These are phyloP conservation scores for Frieseomelitta varia DNA, from an alignment of 1,140 invertebrate species.

Conservation along the genomic window DNA sequence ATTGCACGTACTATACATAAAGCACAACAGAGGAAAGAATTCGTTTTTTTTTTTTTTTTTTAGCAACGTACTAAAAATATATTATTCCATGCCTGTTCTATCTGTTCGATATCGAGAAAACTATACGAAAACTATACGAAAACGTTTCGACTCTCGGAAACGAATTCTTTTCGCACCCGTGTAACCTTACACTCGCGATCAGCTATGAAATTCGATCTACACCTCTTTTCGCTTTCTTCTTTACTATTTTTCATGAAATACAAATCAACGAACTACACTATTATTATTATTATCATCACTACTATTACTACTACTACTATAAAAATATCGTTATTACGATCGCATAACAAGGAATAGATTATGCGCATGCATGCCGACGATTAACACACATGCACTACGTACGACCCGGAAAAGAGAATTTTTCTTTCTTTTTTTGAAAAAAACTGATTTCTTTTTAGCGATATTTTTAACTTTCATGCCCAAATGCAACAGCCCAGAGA, in stretches of 20 bases:
- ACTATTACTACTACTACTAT: neutral
- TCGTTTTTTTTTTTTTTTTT: neutral
- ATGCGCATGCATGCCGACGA: neutral
- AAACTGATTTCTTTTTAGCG: neutral
- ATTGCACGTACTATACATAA: neutral
- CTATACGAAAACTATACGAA: too few relatives aligned
- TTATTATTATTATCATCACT: neutral
- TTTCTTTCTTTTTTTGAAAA: too few relatives aligned
- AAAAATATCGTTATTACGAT: neutral
- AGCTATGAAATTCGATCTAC: neutral
- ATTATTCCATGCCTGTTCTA: neutral
- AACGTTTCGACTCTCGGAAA: neutral
- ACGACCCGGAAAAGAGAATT: neutral
- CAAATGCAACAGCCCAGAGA: neutral
- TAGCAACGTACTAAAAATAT: neutral
- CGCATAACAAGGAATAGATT: neutral
- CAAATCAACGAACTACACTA: slow-evolving; percentile 9
- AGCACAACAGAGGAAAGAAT: neutral
- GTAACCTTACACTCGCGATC: neutral
- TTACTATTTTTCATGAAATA: slow-evolving; percentile 16
- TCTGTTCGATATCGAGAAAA: neutral
- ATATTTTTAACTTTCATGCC: neutral
- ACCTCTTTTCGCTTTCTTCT: slow-evolving; percentile 26
- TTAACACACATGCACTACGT: neutral
- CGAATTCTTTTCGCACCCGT: slow-evolving; percentile 8